Base-by-base conservation (phyloP, 2,113 vertebrate species). In the Noturus placidus region DNA sequence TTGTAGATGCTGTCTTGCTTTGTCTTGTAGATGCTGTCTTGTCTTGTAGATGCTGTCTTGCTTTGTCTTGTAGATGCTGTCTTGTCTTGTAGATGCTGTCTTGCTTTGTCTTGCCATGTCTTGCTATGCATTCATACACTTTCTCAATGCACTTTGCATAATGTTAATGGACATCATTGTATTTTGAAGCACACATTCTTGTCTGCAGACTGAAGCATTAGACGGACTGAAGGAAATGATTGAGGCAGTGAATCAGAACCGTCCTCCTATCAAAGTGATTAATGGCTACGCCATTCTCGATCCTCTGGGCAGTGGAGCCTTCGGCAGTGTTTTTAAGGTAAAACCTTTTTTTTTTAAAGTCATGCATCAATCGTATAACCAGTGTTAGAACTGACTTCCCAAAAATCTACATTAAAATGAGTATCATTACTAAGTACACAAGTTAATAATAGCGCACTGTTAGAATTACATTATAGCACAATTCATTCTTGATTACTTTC, bases 311-410 rank as follows among this genome's bases (percentile, higher is more conserved):
- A 96, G 95, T 42, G 97, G 97, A 52, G 96, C 97, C 78, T 98
- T 98, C 90, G 97, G 97, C 85, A 97, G 93, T 20, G 96, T 98
- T 81, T 98, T 96, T 90, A 97, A 97, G 96, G 97, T 97, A 90
- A 79, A 42, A 2, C 7, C 10, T 59, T 54, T 78, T 50, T 59
- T 54, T 78, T 50, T 57, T 15, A 0, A 25, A 83, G 27, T 42
- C 22, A 65, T 20, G 25, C 5, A 30, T 65, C 25, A 65, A 57
- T 22, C 30, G 10, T 80, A 30, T 30, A 56, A 30, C 22, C 15
- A 19, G 50, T 19, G 27, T 57, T 57, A 35, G n/a, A 81, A 81
- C 78, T 33, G 19, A 78, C 9, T 13, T 42, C 38, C 70, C 42
- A 25, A 76, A 46, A 46, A 10, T 22, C 10, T 38, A 38, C 20